These are phyloP conservation scores for Bombyx huttoni DNA, from an alignment of 2,888 invertebrate species.

Conservation along the genomic window DNA sequence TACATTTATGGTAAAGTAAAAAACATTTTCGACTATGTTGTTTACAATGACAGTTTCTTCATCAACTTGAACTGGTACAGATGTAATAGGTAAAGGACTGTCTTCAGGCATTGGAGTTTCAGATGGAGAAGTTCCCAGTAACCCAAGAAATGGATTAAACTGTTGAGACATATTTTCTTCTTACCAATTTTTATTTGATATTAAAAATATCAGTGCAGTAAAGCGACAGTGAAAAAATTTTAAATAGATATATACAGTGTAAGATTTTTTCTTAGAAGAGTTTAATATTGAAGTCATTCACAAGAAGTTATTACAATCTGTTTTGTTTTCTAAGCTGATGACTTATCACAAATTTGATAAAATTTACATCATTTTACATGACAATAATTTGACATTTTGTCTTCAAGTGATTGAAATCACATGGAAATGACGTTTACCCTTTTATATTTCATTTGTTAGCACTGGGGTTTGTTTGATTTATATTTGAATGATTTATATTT, in stretches of 20 bases:
- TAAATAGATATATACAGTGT: background rate
- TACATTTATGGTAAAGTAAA: conserved; percentile 78
- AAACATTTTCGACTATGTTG: conserved; percentile 77
- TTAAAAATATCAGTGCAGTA: background rate
- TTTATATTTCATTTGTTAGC: no score
- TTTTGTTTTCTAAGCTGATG: conserved; percentile 20
- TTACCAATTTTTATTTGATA: background rate
- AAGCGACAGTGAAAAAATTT: background rate
- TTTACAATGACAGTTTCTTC: conserved; percentile 52
- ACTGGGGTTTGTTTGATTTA: no score
- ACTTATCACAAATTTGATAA: conserved; percentile 31
- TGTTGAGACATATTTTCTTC: conserved; percentile 43
- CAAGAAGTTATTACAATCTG: background rate
- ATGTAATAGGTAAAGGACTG: conserved; percentile 21
- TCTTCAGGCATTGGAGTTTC: conserved; percentile 26
- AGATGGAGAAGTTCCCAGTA: conserved; percentile 37
- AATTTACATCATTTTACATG: conserved; percentile 14
- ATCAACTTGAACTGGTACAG: conserved; percentile 27
- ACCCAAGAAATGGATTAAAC: conserved; percentile 57
- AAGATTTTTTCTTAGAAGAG: background rate
- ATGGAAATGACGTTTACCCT: no score
- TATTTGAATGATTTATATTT: no score
- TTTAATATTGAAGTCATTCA: conserved; percentile 1
- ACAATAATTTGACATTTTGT: conserved; percentile 1
- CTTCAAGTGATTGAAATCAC: background rate